Evolutionary conservation across 1,140 invertebrate species (phyloP), one percentile per base, ranked within the genome.

Genomic region (Chrysopa pallens): DNA sequence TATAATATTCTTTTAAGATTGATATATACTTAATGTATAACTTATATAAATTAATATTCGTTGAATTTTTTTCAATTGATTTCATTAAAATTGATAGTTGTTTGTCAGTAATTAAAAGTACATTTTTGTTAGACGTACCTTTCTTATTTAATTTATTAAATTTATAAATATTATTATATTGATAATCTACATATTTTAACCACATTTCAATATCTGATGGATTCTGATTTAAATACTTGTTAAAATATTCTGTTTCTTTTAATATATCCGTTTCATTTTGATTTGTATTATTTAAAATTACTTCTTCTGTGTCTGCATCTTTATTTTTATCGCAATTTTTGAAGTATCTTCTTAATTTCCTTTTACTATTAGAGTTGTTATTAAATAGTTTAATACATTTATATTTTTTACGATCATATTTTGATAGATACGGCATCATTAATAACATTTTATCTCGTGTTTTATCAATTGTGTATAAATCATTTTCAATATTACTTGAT

Each of bases 21-120:
- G 59, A 49, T 29, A 74, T 58, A 47, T 68, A 67, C 39, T 64
- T 49, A 46, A 64, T 52, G 27, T 71, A 52, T 15, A 77, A 55
- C 42, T 55, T 44, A 11, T 60, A 56, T 28, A 60, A 66, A 35
- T 61, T 48, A 23, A 54, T 49, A 59, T 75, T 74, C 38, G 55
- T 49, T 31, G 58, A 55, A 9, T 76, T 52, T 23, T 23, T 23
- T 23, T 23, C 17, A 5, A 33, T 11, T 7, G 66, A 72, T 54
- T 68, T 70, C 39, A 76, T 64, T 11, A 72, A 48, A 39, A 75
- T 73, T 0, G 64, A 57, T 36, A 73, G 52, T 51, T 74, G 72
- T 44, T 67, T 64, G 49, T 68, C 63, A n/a, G 59, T 56, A 40
- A 56, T 65, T 39, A 52, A 60, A 47, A 45, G 55, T 55, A 31